Evolutionary conservation across 1,140 invertebrate species (phyloP), one percentile per base, ranked within the genome.

Genomic region (Lasioglossum baleicum): DNA sequence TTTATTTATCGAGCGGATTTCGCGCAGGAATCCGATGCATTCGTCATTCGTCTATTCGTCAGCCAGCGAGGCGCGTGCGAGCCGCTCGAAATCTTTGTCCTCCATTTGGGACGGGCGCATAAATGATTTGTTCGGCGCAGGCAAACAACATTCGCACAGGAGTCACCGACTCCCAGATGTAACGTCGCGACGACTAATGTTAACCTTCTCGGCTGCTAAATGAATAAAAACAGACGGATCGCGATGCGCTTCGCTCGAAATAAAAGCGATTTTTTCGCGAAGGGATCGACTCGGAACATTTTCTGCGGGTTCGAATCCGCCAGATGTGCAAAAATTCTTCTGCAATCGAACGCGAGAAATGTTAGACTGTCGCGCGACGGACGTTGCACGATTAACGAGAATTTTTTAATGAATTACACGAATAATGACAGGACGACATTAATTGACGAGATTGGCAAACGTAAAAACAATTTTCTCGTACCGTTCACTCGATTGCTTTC

Each of bases 181-280:
- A 84, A 83, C 79, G 83, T 79, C 80, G 68, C 81, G 75, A 42
- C 82, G 84, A 84, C 87, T 90, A 90, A 88, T 88, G 89, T 90
- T 90, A 90, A 87, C 89, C 85, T 85, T 71, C 83, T 85, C 74
- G 56, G 61, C 72, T 44, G 74, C 69, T 69, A 83, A 76, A 83
- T 84, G 83, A 84, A 88, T 75, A 87, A 87, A 85, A 83, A 83
- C 81, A 87, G 72, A 83, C 60, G 65, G 65, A 78, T 78, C 48
- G 82, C 67, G 87, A 83, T 68, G 75, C 67, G 61, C 68, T 78
- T 53, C 68, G 64, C 60, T 68, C 79, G 79, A 87, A 87, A 88
- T 88, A 88, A 88, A 82, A 75, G 76, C 76, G 69, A 65, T 56
- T 79, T 79, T 72, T 42, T 26, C 22, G n/a, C 6, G 1, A 7